Evolutionary conservation across 2,888 invertebrate genomes (phyloP).

Genomic region (Amaurobius ferox): DNA sequence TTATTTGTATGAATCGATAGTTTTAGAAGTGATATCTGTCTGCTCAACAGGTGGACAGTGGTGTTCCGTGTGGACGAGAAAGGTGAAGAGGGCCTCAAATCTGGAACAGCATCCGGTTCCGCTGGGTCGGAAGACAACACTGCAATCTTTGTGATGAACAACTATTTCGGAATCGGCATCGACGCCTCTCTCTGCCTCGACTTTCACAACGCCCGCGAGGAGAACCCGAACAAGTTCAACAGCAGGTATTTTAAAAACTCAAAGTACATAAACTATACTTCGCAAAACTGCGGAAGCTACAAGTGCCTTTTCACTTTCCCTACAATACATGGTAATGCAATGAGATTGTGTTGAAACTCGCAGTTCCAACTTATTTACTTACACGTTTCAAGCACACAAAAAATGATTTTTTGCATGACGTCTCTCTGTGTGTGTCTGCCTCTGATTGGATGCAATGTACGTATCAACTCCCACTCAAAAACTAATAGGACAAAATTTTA

Average conservation of each 20-base stretch:
- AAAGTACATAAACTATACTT: neutral
- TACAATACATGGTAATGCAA: no score
- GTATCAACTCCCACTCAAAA: no score
- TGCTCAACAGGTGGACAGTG: conserved; percentile 98
- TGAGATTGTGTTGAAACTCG: no score
- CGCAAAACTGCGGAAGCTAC: neutral
- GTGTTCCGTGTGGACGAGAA: conserved; percentile 92
- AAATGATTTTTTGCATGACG: no score
- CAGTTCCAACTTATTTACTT: no score
- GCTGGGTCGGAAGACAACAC: conserved; percentile 97
- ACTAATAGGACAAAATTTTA: no score
- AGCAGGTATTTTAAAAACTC: conserved; percentile 83
- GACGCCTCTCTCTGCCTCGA: conserved; percentile 99
- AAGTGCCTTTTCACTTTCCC: no score
- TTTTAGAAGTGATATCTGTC: no score
- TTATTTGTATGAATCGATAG: no score
- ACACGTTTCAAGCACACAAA: no score
- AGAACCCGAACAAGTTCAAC: conserved; percentile 99
- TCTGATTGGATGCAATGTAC: no score
- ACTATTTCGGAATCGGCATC: conserved; percentile 99
- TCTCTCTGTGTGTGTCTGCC: no score
- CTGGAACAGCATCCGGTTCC: conserved; percentile 83
- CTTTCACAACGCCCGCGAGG: conserved; percentile 99
- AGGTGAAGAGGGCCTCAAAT: conserved; percentile 75
- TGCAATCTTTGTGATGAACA: conserved; percentile 99